These are phyloP conservation scores for Verasper variegatus DNA, from an alignment of 2,113 vertebrate genomes.

Conservation along the genomic window DNA sequence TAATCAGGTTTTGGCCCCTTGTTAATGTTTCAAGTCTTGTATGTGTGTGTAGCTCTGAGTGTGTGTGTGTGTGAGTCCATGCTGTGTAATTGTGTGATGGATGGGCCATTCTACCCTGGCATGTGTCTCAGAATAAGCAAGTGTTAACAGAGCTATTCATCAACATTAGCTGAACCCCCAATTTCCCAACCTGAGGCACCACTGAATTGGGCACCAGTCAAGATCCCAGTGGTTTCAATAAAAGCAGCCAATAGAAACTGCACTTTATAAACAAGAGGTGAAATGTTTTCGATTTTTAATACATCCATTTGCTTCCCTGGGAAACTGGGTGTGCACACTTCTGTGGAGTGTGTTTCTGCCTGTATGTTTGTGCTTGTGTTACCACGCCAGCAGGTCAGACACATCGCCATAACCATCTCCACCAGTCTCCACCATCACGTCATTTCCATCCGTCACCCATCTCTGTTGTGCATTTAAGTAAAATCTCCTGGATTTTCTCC, in stretches of 20 bases:
- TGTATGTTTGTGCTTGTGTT: not conserved
- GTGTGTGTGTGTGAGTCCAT: constrained; percentile 24
- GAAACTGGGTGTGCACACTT: not conserved
- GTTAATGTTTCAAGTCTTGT: constrained; percentile 60
- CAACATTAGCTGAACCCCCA: constrained; percentile 60
- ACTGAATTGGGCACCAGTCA: not conserved
- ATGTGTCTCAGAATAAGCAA: constrained; percentile 67
- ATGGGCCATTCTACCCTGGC: constrained; percentile 52
- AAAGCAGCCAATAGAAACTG: constrained; percentile 7
- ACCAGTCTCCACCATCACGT: too few species aligned
- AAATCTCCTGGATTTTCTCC: too few species aligned
- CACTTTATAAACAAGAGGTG: constrained; percentile 7
- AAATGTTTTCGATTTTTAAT: constrained; percentile 10
- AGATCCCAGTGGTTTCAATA: constrained; percentile 9
- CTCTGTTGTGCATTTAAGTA: too few species aligned
- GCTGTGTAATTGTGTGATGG: constrained; percentile 66
- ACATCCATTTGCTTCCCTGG: not conserved
- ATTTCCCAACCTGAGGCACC: constrained; percentile 30
- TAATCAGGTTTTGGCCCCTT: constrained; percentile 74
- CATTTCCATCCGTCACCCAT: too few species aligned
- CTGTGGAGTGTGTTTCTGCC: not conserved
- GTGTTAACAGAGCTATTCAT: constrained; percentile 66
- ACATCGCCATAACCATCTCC: too few species aligned
- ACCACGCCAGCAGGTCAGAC: not conserved
- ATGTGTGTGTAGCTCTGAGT: constrained; percentile 8